Base-by-base conservation (phyloP, 2,888 invertebrate species). In the Mythimna vitellina region DNA sequence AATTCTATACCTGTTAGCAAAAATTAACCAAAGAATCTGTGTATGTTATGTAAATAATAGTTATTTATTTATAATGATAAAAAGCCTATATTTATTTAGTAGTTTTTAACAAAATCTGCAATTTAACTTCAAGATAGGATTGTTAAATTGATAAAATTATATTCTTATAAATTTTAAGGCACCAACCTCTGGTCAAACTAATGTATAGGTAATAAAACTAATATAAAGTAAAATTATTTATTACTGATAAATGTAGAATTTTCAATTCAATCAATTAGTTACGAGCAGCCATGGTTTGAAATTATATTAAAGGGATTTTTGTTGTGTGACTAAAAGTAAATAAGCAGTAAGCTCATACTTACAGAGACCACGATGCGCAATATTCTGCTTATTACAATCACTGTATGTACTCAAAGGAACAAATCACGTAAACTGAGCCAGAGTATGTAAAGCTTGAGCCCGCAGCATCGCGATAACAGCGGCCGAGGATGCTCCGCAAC, bases 381-480 rank as follows among this genome's bases (percentile, higher is more conserved):
- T 54, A 63, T 22, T 49, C 58, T 17, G 56, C 8, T 22, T 61
- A 49, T 1, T 62, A 29, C 5, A 35, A 38, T 61, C 71, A 68
- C 67, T 58, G 53, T 46, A 66, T 17, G 8, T 8, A 7, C 65
- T 63, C 61, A 65, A 64, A 60, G 42, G 64, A 70, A 38, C 72
- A 32, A 80, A 78, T 86, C 76, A 84, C 73, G 76, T 70, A 60
- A 70, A 81, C 73, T 76, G 73, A 69, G 35, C 35, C 35, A 35
- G 35, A 10, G 35, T 35, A 35, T 9, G 9, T 8, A 35, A 35
- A 35, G 35, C 35, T 35, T 35, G 35, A 35, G 61, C 54, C 58
- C 66, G 63, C 61, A 62, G 71, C 81, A 82, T 78, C 70, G 60
- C 80, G 86, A 83, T 89, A 86, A 51, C 70, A 49, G 49, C 22